Conservation (phyloP, 2,113 vertebrate genomes). For the Elanus axillaris region DNA sequence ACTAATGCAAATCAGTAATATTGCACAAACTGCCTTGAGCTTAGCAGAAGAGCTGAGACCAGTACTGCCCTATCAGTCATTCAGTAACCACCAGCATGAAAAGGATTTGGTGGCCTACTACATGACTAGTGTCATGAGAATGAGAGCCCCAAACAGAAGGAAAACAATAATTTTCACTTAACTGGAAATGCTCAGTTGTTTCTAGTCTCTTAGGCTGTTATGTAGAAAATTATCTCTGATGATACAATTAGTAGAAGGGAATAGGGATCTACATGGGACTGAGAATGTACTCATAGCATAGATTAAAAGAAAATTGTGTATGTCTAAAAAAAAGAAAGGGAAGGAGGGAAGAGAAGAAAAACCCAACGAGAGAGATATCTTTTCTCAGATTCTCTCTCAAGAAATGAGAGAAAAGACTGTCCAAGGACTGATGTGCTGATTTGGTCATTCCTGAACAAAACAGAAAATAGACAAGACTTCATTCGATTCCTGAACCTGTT, state of each 20-base stretch:
- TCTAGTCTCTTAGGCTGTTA: constrained; percentile 41
- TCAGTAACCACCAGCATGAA: background rate
- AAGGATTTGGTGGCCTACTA: background rate
- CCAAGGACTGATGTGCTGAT: background rate
- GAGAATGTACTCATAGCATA: constrained; percentile 24
- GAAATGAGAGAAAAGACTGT: background rate
- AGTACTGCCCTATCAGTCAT: background rate
- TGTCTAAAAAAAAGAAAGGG: background rate
- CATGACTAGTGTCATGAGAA: background rate
- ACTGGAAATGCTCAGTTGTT: constrained; percentile 37
- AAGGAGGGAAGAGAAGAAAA: background rate
- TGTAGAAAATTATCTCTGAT: constrained; percentile 48
- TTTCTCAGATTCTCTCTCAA: background rate
- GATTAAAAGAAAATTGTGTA: constrained; percentile 23
- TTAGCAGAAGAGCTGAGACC: background rate
- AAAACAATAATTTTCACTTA: constrained; percentile 45
- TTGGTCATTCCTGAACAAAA: background rate
- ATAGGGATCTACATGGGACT: constrained; percentile 28
- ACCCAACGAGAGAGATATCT: background rate
- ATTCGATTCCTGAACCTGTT: background rate
- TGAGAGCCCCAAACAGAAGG: background rate
- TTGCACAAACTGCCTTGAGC: background rate
- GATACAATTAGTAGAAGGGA: constrained; percentile 54
- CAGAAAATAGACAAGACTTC: background rate
- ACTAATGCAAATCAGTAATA: background rate